Conservation (phyloP, 2,888 invertebrate genomes). For the Rhamphomyia laevipes region DNA sequence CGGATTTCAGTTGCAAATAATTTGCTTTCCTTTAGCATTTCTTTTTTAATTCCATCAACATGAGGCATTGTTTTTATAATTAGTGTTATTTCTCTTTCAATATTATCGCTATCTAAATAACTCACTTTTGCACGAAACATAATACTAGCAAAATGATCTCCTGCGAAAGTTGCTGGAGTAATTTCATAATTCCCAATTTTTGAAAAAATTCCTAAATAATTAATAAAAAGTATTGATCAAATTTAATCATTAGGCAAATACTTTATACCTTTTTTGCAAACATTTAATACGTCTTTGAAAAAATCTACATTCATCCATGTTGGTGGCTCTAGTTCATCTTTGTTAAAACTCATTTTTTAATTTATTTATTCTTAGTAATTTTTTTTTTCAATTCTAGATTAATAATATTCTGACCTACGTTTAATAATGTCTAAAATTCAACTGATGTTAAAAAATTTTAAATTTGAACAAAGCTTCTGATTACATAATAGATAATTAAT, state of each 20-base stretch:
- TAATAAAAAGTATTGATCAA: background rate
- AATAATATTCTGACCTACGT: too few species aligned
- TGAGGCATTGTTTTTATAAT: conserved; percentile 27
- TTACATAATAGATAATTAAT: too few species aligned
- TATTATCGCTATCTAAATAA: conserved; percentile 6
- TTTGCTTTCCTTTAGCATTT: conserved; percentile 16
- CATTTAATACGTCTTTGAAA: conserved; percentile 12
- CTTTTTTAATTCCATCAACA: conserved; percentile 20
- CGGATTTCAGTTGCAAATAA: conserved; percentile 24
- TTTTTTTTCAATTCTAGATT: too few species aligned
- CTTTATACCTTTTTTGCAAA: conserved; percentile 10
- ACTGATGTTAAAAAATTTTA: too few species aligned
- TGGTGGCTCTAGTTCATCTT: conserved; percentile 15
- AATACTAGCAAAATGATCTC: conserved; percentile 20
- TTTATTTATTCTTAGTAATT: too few species aligned
- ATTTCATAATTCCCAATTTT: conserved; percentile 11
- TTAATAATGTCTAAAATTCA: too few species aligned
- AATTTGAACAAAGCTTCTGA: too few species aligned
- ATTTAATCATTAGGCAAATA: background rate
- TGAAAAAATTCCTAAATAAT: background rate
- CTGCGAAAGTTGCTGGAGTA: conserved; percentile 16
- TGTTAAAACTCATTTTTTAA: conserved; percentile 1
- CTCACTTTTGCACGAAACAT: conserved; percentile 18
- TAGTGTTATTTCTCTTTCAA: conserved; percentile 13
- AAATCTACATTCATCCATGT: conserved; percentile 16